phyloP scores from a whole-genome alignment of 2,113 vertebrate species.

The Zosterops pallidus region DNA sequence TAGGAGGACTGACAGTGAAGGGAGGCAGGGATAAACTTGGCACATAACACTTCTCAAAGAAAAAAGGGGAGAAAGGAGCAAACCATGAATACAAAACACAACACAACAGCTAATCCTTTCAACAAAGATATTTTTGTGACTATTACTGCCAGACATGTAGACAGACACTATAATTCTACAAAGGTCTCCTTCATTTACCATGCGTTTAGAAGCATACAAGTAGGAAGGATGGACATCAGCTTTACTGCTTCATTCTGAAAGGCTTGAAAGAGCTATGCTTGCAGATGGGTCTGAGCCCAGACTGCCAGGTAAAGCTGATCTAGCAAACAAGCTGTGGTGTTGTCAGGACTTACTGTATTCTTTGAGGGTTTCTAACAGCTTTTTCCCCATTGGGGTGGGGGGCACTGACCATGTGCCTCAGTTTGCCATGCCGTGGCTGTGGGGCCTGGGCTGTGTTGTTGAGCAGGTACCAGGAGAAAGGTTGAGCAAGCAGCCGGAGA shows the following conservation, averaged over 20 bases:
- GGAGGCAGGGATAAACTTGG: too few relatives aligned
- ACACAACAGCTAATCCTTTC: background rate
- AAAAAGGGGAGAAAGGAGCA: too few relatives aligned
- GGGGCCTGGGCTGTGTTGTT: background rate
- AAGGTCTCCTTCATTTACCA: background rate
- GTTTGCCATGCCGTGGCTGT: fast-evolving
- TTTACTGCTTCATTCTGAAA: background rate
- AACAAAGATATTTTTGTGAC: background rate
- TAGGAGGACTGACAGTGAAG: too few relatives aligned
- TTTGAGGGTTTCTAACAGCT: background rate
- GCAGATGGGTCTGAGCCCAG: background rate
- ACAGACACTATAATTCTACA: background rate
- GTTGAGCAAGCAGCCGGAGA: background rate
- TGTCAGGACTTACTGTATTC: background rate
- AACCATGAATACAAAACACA: too few relatives aligned
- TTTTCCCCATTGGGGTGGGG: background rate
- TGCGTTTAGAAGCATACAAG: background rate
- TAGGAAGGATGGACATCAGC: background rate
- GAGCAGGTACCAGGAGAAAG: background rate
- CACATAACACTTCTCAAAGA: too few relatives aligned
- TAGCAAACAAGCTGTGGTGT: background rate
- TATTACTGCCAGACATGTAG: background rate
- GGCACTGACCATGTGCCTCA: fast-evolving
- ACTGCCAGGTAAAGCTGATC: background rate
- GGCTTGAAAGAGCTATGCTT: background rate